A percentile compares a stretch with the other conserved stretches of the same genome.
Conservation (phyloP, 1,140 invertebrate genomes). For the Asbolus verrucosus region DNA sequence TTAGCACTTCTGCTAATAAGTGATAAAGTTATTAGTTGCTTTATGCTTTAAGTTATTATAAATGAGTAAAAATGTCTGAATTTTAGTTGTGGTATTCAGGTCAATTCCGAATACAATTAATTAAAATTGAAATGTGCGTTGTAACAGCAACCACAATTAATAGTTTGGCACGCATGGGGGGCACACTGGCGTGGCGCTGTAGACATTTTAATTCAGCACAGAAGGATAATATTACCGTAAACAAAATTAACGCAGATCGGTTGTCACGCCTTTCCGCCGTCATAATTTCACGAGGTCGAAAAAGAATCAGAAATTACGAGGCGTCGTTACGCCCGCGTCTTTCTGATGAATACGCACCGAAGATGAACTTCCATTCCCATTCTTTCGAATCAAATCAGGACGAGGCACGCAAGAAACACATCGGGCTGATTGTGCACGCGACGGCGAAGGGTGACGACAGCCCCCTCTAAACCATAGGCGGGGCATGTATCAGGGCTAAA, state of each 20-base stretch:
- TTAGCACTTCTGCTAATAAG: too few relatives aligned
- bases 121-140: constrained; percentile 18
- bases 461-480: not conserved
- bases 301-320: constrained; percentile 31
- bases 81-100: not conserved
- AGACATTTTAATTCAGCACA: constrained; percentile 18
- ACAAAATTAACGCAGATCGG: constrained; percentile 26
- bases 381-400: constrained; percentile 47
- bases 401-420: constrained; percentile 47
- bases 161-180: constrained; percentile 25
- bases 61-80: too few relatives aligned
- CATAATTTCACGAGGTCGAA: constrained; percentile 18
- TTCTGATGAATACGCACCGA: constrained; percentile 23
- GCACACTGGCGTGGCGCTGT: constrained; percentile 1
- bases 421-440: constrained; percentile 32
- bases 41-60: too few relatives aligned
- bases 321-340: constrained; percentile 20
- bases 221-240: constrained; percentile 34
- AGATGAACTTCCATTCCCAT: constrained; percentile 48
- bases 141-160: constrained; percentile 24
- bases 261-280: constrained; percentile 30
- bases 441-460: constrained; percentile 25
- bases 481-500: too few relatives aligned
- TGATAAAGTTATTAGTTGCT: too few relatives aligned
- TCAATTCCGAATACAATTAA: not conserved